A percentile compares a stretch with the other conserved stretches of the same genome.
These are phyloP conservation scores for Brotula barbata DNA, from an alignment of 2,797 vertebrate genomes.

Conservation along the genomic window DNA sequence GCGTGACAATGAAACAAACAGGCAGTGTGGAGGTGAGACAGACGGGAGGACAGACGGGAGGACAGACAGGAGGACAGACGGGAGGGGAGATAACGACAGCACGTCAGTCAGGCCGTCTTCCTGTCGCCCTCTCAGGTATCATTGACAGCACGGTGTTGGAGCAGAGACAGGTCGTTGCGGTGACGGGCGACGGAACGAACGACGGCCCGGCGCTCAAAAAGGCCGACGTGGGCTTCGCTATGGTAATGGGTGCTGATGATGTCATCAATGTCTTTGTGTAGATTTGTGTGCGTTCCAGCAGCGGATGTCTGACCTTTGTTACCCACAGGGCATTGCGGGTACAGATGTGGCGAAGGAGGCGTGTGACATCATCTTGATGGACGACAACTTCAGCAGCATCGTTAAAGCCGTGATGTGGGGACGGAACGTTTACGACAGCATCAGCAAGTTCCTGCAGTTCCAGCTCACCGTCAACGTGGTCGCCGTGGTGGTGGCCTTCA, in stretches of 20 bases:
- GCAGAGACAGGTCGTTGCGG: conserved; percentile 97
- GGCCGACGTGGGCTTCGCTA: conserved; percentile 97
- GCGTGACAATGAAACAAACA: too few species aligned
- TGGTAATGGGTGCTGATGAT: conserved; percentile 85
- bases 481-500: conserved; percentile 95
- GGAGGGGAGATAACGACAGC: not conserved
- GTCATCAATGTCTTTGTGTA: not conserved
- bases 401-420: conserved; percentile 99
- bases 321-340: conserved; percentile 90
- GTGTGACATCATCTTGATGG: conserved; percentile 96
- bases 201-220: conserved; percentile 98
- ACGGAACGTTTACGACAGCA: conserved; percentile 95
- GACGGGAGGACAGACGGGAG: too few species aligned
- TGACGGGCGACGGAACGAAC: conserved; percentile 97
- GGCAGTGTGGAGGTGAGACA: too few species aligned
- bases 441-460: conserved; percentile 98
- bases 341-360: conserved; percentile 98
- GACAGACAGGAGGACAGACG: too few species aligned
- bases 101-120: not conserved
- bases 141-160: conserved; percentile 94
- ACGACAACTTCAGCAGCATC: conserved; percentile 97
- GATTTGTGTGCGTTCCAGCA: too few species aligned
- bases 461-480: conserved; percentile 96
- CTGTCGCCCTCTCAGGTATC: conserved; percentile 82
- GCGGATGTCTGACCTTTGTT: too few species aligned